Evolutionary conservation across 1,140 invertebrate genomes (phyloP).

Genomic region (Arion vulgaris): DNA sequence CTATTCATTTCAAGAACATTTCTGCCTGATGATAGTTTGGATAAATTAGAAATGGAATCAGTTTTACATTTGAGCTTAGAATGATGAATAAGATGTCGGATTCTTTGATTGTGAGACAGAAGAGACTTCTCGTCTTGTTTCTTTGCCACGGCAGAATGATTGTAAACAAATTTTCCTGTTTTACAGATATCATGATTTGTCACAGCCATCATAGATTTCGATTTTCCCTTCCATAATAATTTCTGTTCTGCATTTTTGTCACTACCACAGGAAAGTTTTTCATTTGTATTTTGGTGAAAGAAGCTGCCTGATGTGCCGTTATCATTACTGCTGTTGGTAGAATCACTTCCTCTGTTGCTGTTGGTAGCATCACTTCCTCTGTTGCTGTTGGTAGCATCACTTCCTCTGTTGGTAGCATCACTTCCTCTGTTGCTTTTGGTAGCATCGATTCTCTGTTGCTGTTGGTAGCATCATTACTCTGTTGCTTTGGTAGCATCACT

Average conservation of each 20-base stretch:
- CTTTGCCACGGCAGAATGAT: background rate
- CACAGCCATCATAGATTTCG: background rate
- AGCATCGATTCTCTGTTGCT: no score
- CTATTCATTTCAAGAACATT: background rate
- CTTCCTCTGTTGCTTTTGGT: no score
- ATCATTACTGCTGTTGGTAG: background rate
- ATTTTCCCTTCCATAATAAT: background rate
- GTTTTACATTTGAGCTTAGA: background rate
- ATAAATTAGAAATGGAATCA: background rate
- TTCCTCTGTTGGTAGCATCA: no score
- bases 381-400: no score
- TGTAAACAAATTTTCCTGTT: background rate
- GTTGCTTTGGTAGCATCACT: no score
- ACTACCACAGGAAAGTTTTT: background rate
- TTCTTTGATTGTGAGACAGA: slow-evolving; percentile 15
- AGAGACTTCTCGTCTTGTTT: background rate
- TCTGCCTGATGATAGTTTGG: background rate
- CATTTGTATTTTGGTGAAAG: background rate
- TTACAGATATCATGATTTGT: background rate
- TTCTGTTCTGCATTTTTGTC: background rate
- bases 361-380: background rate
- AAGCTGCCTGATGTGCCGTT: background rate
- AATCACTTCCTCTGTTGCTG: background rate
- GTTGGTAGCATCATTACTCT: no score
- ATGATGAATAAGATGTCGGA: slow-evolving; percentile 31